A percentile compares a stretch with the other conserved stretches of the same genome.
Evolutionary conservation across 2,888 invertebrate species (phyloP).

Genomic region (Apoda limacodes): DNA sequence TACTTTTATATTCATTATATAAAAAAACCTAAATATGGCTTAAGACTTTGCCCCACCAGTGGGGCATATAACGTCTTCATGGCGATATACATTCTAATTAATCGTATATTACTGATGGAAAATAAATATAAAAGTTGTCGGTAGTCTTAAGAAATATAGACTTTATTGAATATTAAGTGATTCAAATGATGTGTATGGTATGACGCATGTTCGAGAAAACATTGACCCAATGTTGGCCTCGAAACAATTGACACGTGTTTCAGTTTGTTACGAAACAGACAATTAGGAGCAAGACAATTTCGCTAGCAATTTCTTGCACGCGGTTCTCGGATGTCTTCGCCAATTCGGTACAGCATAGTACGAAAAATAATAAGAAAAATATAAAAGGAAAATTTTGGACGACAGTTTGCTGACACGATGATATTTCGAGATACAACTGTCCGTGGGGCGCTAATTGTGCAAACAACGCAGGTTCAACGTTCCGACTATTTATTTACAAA

Average conservation of each 20-base stretch:
- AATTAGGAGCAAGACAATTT: slow-evolving; percentile 18
- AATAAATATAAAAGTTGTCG: no score
- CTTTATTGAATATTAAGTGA: no score
- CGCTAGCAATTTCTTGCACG: slow-evolving; percentile 19
- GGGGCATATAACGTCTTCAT: no score
- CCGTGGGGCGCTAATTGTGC: slow-evolving; percentile 29
- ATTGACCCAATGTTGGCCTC: no score
- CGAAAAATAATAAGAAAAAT: slow-evolving; percentile 1
- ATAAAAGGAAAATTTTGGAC: slow-evolving; percentile 11
- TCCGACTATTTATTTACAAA: slow-evolving; percentile 19
- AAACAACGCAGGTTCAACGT: slow-evolving; percentile 25
- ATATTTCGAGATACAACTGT: slow-evolving; percentile 23
- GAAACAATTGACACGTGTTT: slow-evolving; percentile 16
- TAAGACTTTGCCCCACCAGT: no score
- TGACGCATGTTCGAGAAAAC: no score
- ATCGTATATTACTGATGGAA: no score
- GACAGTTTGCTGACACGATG: slow-evolving; percentile 28
- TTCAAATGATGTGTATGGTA: no score
- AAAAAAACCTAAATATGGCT: no score
- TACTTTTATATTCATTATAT: no score
- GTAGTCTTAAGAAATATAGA: no score
- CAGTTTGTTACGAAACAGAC: slow-evolving; percentile 19
- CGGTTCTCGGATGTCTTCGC: slow-evolving; percentile 19
- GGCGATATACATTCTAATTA: no score
- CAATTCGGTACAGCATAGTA: slow-evolving; percentile 18